phyloP scores from a whole-genome alignment of 2,113 vertebrate genomes.

The Guaruba guarouba region DNA sequence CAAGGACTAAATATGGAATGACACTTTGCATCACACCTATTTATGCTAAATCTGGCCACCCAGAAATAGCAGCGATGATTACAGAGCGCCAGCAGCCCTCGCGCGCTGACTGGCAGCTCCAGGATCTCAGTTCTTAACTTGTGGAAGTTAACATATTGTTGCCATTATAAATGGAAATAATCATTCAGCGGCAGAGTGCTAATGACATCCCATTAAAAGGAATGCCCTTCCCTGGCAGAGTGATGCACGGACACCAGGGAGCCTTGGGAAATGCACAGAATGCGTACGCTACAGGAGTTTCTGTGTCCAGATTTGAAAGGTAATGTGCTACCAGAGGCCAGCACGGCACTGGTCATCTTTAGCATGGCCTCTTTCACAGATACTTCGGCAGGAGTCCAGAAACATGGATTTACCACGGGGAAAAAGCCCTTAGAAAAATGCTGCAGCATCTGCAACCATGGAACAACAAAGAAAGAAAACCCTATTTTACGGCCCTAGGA shows the following conservation, averaged over 20 bases:
- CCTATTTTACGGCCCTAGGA: rapidly evolving
- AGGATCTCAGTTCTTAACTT: background rate
- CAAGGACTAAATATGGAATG: background rate
- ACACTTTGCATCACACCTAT: background rate
- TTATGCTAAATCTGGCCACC: background rate
- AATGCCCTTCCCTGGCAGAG: background rate
- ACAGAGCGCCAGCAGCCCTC: background rate
- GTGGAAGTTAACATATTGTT: background rate
- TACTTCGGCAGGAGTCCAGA: background rate
- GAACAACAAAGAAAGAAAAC: background rate
- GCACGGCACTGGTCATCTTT: background rate
- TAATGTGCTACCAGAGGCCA: background rate
- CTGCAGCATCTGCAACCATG: background rate
- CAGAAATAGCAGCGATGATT: background rate
- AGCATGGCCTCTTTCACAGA: background rate
- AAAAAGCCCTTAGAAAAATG: background rate
- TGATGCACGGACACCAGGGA: background rate
- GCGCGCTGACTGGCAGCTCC: background rate
- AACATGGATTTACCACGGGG: background rate
- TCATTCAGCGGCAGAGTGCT: background rate
- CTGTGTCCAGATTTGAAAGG: background rate
- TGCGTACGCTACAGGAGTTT: background rate
- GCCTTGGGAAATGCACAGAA: background rate
- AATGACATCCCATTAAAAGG: background rate
- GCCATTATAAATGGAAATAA: background rate